phyloP scores from a whole-genome alignment of 2,888 invertebrate species.

The Odontocolon sp. region DNA sequence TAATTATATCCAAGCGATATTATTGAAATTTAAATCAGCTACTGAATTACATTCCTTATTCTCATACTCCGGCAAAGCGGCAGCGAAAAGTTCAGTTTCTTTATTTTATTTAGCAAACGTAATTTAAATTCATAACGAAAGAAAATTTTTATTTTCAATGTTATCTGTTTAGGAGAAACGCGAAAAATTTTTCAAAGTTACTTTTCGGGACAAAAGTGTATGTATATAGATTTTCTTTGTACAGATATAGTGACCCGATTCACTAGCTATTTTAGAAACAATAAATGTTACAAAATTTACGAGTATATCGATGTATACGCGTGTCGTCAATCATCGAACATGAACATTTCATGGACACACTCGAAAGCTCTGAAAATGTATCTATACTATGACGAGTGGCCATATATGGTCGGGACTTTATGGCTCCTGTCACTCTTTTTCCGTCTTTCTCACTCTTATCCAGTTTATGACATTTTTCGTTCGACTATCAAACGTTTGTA shows the following conservation, averaged over 20 bases:
- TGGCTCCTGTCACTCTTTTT: constrained; percentile 23
- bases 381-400: neutral
- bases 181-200: too few species aligned
- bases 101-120: too few species aligned
- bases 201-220: too few species aligned
- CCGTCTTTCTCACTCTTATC: constrained; percentile 24
- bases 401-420: constrained; percentile 12
- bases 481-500: constrained; percentile 37
- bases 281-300: constrained; percentile 57
- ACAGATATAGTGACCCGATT: constrained; percentile 8
- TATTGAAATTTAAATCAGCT: neutral
- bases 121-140: too few species aligned
- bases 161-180: too few species aligned
- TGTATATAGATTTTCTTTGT: too few species aligned
- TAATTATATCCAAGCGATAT: constrained; percentile 51
- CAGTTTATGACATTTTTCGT: constrained; percentile 36
- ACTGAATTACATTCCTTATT: constrained; percentile 34
- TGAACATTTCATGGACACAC: constrained; percentile 56
- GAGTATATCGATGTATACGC: constrained; percentile 40
- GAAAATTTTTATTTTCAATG: too few species aligned
- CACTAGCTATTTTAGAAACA: constrained; percentile 46
- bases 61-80: too few species aligned
- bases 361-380: constrained; percentile 38
- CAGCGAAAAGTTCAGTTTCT: too few species aligned
- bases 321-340: constrained; percentile 56